phyloP scores from a whole-genome alignment of 2,113 vertebrate species.

The Scophthalmus maximus region DNA sequence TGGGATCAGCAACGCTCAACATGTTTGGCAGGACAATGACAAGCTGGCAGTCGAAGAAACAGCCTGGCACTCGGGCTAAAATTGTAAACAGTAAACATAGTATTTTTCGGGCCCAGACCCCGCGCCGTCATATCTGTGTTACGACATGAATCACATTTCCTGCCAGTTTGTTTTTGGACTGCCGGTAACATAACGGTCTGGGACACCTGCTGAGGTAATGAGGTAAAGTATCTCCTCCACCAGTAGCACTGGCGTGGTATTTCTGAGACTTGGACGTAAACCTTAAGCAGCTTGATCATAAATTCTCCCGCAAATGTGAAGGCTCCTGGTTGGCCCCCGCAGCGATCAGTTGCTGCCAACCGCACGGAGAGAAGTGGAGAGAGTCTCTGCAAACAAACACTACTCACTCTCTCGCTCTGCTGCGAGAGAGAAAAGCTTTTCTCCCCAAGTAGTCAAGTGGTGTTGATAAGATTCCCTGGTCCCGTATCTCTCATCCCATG shows the following conservation, averaged over 20 bases:
- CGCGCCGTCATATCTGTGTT: slow-evolving; percentile 11
- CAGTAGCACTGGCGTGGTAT: slow-evolving; percentile 61
- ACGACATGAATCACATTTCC: slow-evolving; percentile 19
- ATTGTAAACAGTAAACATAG: slow-evolving; percentile 50
- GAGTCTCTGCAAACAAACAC: slow-evolving; percentile 56
- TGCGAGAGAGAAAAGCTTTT: slow-evolving; percentile 38
- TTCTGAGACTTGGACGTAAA: slow-evolving; percentile 66
- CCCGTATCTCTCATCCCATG: slow-evolving; percentile 5
- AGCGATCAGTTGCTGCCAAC: slow-evolving; percentile 61
- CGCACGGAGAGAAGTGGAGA: slow-evolving; percentile 51
- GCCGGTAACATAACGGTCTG: slow-evolving; percentile 29
- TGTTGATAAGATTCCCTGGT: not conserved
- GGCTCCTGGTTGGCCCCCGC: slow-evolving; percentile 50
- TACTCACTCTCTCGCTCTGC: slow-evolving; percentile 41
- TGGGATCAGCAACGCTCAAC: slow-evolving; percentile 28
- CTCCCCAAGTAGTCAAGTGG: slow-evolving; percentile 14
- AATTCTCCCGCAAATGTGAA: slow-evolving; percentile 65
- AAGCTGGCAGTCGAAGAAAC: slow-evolving; percentile 21
- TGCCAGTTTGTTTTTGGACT: slow-evolving; percentile 50
- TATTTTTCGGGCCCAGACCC: slow-evolving; percentile 6
- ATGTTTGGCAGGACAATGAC: slow-evolving; percentile 32
- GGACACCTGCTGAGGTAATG: slow-evolving; percentile 76
- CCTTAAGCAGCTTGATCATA: slow-evolving; percentile 71
- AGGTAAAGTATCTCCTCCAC: slow-evolving; percentile 59
- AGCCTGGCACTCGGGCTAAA: slow-evolving; percentile 2